Conservation (phyloP, 2,113 vertebrate species). For the Mustela nigripes region DNA sequence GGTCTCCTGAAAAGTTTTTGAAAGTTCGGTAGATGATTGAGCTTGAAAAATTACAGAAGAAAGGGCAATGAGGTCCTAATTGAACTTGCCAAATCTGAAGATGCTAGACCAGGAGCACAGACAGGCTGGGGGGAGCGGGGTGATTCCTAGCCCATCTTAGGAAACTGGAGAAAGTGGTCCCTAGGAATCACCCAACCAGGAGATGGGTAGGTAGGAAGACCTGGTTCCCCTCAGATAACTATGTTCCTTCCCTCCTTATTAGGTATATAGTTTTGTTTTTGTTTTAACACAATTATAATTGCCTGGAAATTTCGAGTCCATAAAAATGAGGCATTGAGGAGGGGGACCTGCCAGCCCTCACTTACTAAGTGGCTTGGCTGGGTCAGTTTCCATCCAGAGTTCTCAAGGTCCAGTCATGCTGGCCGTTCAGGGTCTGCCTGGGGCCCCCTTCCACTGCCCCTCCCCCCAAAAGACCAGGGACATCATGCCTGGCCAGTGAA, state of each 20-base stretch:
- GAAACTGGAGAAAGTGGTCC: background rate
- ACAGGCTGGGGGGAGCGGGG: background rate
- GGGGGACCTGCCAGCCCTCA: fast-evolving
- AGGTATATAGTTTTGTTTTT: background rate
- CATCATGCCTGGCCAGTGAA: background rate
- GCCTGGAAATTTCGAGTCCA: background rate
- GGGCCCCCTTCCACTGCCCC: background rate
- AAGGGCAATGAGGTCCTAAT: background rate
- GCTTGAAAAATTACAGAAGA: background rate
- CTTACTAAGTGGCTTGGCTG: background rate
- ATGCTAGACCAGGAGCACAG: fast-evolving
- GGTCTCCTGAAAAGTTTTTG: background rate
- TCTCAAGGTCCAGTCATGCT: background rate
- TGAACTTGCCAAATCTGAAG: background rate
- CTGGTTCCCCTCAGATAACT: fast-evolving
- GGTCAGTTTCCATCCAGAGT: background rate
- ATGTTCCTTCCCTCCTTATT: fast-evolving
- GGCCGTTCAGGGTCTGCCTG: background rate
- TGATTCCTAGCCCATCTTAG: background rate
- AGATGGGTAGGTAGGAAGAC: no score
- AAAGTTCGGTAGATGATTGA: conserved; percentile 52
- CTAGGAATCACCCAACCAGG: background rate
- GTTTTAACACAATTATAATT: background rate
- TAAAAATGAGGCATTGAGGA: background rate
- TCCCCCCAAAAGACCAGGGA: fast-evolving